Percentiles rank a stretch among this genome's conserved stretches.
Conservation (phyloP, 2,888 invertebrate species). For the Cistogaster globosa region DNA sequence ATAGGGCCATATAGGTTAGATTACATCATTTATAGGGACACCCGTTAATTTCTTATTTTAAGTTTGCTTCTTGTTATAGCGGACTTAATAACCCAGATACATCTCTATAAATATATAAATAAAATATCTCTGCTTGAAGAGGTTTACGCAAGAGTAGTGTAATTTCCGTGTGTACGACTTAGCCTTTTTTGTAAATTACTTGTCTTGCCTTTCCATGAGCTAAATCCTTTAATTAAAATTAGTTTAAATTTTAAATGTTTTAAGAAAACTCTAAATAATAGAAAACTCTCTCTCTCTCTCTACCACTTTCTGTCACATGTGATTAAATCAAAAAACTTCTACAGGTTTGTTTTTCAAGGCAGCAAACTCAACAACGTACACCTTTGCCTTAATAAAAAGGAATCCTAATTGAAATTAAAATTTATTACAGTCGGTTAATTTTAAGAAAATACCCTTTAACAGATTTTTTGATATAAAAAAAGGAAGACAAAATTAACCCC, state of each 20-base stretch:
- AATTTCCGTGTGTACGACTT: too few relatives aligned
- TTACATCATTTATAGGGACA: too few relatives aligned
- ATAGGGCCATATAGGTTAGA: too few relatives aligned
- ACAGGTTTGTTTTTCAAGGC: conserved; percentile 26
- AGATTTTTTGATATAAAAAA: conserved; percentile 60
- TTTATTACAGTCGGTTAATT: conserved; percentile 55
- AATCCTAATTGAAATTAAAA: conserved; percentile 66
- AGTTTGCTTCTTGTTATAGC: too few relatives aligned
- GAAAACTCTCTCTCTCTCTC: conserved; percentile 17
- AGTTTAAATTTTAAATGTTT: conserved; percentile 72
- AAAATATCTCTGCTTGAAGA: too few relatives aligned
- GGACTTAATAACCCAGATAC: too few relatives aligned
- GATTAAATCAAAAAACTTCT: not conserved
- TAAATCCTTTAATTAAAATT: conserved; percentile 76
- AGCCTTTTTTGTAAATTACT: not conserved
- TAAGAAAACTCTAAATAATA: too few relatives aligned
- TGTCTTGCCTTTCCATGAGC: not conserved
- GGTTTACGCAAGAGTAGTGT: too few relatives aligned
- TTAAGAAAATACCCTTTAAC: conserved; percentile 35
- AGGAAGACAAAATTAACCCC: conserved; percentile 64
- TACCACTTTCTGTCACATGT: conserved; percentile 24
- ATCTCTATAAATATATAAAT: too few relatives aligned
- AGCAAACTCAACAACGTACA: conserved; percentile 17
- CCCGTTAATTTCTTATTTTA: too few relatives aligned
- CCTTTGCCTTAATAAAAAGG: conserved; percentile 52